A percentile compares a stretch with the other conserved stretches of the same genome.
phyloP scores from a whole-genome alignment of 1,140 invertebrate genomes.

The Drosophila orena region DNA sequence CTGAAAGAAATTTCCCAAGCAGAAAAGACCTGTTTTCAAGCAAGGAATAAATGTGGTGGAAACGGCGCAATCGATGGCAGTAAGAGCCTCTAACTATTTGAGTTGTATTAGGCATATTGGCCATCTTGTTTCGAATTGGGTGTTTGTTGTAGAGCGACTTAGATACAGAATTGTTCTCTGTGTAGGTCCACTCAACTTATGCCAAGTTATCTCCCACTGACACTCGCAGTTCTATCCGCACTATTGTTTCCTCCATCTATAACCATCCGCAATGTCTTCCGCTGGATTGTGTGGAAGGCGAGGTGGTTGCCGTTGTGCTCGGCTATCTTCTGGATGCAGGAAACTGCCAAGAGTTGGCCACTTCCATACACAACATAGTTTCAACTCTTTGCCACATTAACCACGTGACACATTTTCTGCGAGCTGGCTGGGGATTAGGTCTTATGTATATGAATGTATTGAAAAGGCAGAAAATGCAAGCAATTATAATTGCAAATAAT shows the following conservation, averaged over 20 bases:
- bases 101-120: no score
- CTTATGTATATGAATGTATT: no score
- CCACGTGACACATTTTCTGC: not conserved
- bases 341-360: not conserved
- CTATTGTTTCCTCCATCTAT: slow-evolving; percentile 31
- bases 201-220: slow-evolving; percentile 16
- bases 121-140: no score
- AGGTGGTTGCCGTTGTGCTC: slow-evolving; percentile 5
- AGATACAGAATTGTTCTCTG: not conserved
- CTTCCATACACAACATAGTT: not conserved
- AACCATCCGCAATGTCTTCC: slow-evolving; percentile 11
- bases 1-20: not conserved
- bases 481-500: no score
- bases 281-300: slow-evolving; percentile 5
- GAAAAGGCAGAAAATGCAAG: no score
- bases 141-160: not conserved
- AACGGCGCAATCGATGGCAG: no score
- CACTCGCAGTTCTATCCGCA: slow-evolving; percentile 32
- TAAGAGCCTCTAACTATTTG: no score
- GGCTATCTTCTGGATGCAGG: slow-evolving; percentile 28
- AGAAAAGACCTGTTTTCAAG: no score
- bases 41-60: no score
- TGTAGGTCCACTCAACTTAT: slow-evolving; percentile 14
- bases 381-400: not conserved
- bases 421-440: not conserved